These are phyloP conservation scores for Myiozetetes cayanensis DNA, from an alignment of 2,113 vertebrate genomes.

Conservation along the genomic window DNA sequence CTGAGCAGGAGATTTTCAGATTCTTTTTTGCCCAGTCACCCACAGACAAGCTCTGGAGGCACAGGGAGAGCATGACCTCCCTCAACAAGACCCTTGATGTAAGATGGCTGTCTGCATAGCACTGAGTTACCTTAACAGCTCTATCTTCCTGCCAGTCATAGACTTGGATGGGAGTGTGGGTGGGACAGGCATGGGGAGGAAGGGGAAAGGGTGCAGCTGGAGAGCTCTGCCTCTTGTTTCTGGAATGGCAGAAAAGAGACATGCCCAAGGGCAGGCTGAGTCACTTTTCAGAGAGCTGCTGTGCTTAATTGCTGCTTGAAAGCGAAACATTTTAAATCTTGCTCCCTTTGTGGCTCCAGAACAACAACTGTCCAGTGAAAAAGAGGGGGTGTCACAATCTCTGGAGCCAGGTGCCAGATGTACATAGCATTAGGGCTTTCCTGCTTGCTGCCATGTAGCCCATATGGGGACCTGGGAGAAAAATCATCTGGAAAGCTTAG, in stretches of 20 bases:
- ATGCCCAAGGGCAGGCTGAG: not conserved
- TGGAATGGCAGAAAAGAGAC: not conserved
- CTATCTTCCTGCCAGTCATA: accelerated
- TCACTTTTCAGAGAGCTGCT: not conserved
- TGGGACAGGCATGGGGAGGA: not conserved
- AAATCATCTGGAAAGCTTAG: not conserved
- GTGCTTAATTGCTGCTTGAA: not conserved
- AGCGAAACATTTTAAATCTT: not conserved
- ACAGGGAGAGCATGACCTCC: not conserved
- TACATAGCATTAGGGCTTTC: not conserved
- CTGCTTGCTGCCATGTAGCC: not conserved
- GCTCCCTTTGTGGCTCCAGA: not conserved
- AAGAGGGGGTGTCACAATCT: not conserved
- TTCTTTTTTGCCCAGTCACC: not conserved
- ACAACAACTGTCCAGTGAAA: not conserved
- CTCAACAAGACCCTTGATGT: not conserved
- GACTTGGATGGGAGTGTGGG: not conserved
- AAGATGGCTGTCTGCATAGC: not conserved
- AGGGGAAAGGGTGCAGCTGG: not conserved
- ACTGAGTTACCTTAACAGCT: not conserved
- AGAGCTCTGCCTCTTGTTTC: not conserved
- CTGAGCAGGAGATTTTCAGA: not conserved
- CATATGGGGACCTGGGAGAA: not conserved
- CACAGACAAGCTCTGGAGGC: not conserved
- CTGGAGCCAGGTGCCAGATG: not conserved